Conservation (phyloP, 2,797 vertebrate species). For the Dromococcyx pavoninus region DNA sequence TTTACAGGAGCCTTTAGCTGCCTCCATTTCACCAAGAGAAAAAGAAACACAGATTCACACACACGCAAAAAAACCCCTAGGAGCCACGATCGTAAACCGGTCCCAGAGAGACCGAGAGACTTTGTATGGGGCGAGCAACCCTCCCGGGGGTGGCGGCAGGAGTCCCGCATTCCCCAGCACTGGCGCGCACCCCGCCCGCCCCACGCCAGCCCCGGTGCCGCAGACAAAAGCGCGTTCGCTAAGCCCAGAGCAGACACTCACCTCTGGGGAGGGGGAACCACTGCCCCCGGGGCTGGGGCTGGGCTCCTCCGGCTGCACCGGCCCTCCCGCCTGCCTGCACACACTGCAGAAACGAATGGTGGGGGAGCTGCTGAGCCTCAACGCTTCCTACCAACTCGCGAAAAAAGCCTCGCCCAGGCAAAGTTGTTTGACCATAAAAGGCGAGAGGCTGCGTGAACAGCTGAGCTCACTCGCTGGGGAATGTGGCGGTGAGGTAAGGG, state of each 20-base stretch:
- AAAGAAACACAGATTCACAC: neutral
- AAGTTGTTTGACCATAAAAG: conserved; percentile 73
- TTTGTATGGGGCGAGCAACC: neutral
- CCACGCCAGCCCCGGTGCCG: no score
- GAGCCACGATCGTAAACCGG: no score
- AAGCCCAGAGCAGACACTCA: neutral
- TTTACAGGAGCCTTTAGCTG: rapidly evolving
- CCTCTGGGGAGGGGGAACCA: neutral
- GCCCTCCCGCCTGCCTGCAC: neutral
- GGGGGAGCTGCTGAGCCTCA: neutral
- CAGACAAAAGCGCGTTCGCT: neutral
- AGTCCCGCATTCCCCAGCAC: neutral
- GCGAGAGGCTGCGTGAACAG: conserved; percentile 57
- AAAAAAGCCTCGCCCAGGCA: conserved; percentile 68
- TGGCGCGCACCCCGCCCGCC: neutral
- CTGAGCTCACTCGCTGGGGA: conserved; percentile 71
- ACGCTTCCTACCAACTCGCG: neutral
- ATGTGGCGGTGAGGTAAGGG: conserved; percentile 54
- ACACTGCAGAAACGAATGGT: neutral
- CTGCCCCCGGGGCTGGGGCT: neutral
- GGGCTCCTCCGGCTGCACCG: neutral
- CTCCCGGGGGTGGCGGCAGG: neutral
- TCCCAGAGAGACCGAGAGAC: no score
- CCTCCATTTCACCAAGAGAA: neutral
- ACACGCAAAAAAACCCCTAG: neutral